Base-by-base conservation (phyloP, 2,797 vertebrate genomes). In the Mormyrus proboscirostris region DNA sequence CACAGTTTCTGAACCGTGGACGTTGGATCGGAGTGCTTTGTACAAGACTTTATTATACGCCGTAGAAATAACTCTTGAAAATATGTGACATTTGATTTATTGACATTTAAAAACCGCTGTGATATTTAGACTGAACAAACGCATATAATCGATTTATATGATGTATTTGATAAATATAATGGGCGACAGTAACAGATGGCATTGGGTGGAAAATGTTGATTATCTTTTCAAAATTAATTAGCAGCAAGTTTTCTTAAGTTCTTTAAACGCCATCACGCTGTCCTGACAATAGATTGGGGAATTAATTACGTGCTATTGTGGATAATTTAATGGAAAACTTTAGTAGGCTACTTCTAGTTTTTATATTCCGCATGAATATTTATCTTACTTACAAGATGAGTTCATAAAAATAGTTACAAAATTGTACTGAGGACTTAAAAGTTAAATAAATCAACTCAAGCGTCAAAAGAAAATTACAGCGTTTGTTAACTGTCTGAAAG, bases 171-270 rank as follows among this genome's bases (percentile, higher is more conserved):
- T 88, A 88, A 88, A 47, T 69, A 88, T 88, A 55, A 69, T 49
- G 87, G 14, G 57, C 44, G 87, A 65, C 55, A 65, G 86, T 49
- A 49, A 41, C 86, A 62, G 87, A 47, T 88, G 57, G 87, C 59
- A 16, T 87, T 38, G 85, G 14, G 25, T 87, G 53, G 85, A 57
- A 50, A 57, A 38, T 87, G 87, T 38, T 65, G 41, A 65, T 69
- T 65, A 65, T 88, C 87, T 49, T 88, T 88, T 88, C 87, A 65
- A 47, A 47, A 65, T 50, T 33, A 65, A 88, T 88, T 88, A 65
- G 87, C 38, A 69, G 59, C 41, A 47, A 87, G 33, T 87, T 87
- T 59, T 87, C 86, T 59, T 53, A 87, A 87, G 86, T 62, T 87
- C 53, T 87, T 86, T 38, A 51, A 51, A 55, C 84, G 84, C 50